A percentile compares a stretch with the other conserved stretches of the same genome.
Conservation (phyloP, 1,140 invertebrate species). For the Magallana gigas region DNA sequence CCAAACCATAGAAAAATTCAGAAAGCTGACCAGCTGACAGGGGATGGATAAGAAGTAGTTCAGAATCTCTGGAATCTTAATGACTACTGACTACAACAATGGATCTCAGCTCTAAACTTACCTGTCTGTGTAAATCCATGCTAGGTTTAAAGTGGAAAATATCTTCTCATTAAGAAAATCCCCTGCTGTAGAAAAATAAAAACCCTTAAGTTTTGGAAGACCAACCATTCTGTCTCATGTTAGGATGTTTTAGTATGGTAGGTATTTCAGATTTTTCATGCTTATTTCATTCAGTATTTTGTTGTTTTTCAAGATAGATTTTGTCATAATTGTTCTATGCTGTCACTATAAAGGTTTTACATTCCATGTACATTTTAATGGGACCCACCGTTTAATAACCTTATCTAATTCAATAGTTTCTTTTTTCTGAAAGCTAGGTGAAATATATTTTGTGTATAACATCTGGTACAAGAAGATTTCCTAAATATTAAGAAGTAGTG, state of each 20-base stretch:
- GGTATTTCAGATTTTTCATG: no score
- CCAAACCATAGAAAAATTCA: conserved; percentile 76
- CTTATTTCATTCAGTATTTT: no score
- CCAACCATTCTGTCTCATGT: no score
- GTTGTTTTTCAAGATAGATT: no score
- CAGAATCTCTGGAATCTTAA: not conserved
- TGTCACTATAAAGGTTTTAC: not conserved
- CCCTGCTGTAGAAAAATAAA: no score
- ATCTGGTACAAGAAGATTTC: no score
- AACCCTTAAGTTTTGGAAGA: not conserved
- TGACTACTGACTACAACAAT: not conserved
- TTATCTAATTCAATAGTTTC: no score
- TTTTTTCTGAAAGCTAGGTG: no score
- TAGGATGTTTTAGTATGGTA: no score
- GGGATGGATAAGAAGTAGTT: not conserved
- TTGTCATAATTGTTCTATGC: no score
- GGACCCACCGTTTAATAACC: not conserved
- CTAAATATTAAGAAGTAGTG: no score
- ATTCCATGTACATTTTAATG: not conserved
- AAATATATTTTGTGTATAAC: no score
- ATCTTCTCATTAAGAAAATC: not conserved
- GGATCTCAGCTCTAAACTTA: not conserved
- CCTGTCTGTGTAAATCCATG: not conserved
- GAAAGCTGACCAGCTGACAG: conserved; percentile 65
- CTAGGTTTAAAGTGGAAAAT: not conserved